Base-by-base conservation (phyloP, 2,888 invertebrate genomes). In the Drosophila neutralis region DNA sequence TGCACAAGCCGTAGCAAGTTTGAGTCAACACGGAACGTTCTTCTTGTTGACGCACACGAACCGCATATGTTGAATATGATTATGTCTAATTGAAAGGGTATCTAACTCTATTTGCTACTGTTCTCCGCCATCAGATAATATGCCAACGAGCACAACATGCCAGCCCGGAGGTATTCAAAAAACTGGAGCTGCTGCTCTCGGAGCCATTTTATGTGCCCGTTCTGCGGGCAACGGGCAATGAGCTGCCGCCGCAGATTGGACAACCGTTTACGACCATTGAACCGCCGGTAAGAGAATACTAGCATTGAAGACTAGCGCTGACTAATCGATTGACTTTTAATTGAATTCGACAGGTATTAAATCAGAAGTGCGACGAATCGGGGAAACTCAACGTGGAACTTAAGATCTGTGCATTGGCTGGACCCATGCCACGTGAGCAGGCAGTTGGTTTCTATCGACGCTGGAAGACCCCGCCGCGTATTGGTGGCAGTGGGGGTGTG, bases 171-270 rank as follows among this genome's bases (percentile, higher is more conserved):
- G 83, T 95, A 80, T 93, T 90, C 67, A 92, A 90, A 69, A 94
- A 94, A 75, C 97, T 98, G 70, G 91, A 93, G 33, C 85, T 92
- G 54, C 93, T 97, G 86, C 93, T 98, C 45, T 94, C 95, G 80
- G 96, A 97, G 81, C 95, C 95, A 42, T 98, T 95, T 94, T 98
- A 97, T 94, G 97, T 98, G 89, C 98, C 98, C 24, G 96, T 98
- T 38, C 93, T 98, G 78, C 95, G 98, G 89, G 94, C 96, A 1
- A 95, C 95, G 75, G 97, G 97, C 91, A 96, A 95, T 90, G 95
- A 95, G 79, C 92, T 95, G 13, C 95, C 96, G 63, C 97, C 98
- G 57, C 93, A 94, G 42, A 95, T 98, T 73, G 98, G 97, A 3
- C 94, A 95, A 75, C 97, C 97, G 0, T 97, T 97, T 94, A 96